Conservation (phyloP, 2,888 invertebrate genomes). For the Scaptomyza polygonia region DNA sequence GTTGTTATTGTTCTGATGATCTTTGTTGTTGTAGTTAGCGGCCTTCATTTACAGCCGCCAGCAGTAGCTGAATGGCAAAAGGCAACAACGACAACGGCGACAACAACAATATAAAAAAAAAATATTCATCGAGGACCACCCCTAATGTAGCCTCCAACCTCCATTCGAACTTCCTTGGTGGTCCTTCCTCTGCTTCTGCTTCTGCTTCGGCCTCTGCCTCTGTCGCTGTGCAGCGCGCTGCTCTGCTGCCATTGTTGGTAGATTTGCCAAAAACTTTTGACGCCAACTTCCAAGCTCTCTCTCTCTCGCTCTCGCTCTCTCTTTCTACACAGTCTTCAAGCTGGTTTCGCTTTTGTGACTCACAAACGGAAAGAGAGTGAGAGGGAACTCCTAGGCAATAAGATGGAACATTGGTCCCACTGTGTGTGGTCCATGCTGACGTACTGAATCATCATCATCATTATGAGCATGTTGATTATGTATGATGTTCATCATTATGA, state of each 20-base stretch:
- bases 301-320: background rate
- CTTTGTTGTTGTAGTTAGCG: slow-evolving; percentile 21
- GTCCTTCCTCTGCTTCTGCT: slow-evolving; percentile 43
- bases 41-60: slow-evolving; percentile 65
- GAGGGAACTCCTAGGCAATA: slow-evolving; percentile 68
- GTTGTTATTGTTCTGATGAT: slow-evolving; percentile 4
- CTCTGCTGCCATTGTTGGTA: slow-evolving; percentile 57
- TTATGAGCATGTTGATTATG: slow-evolving; percentile 7
- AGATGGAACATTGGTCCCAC: slow-evolving; percentile 23
- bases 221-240: background rate
- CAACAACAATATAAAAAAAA: slow-evolving; percentile 17
- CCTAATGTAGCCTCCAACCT: slow-evolving; percentile 61
- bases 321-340: slow-evolving; percentile 6
- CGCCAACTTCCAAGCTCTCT: slow-evolving; percentile 37
- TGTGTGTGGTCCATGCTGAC: slow-evolving; percentile 73
- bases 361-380: slow-evolving; percentile 30
- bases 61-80: slow-evolving; percentile 34
- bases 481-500: slow-evolving; percentile 48
- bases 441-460: slow-evolving; percentile 65
- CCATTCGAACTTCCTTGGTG: slow-evolving; percentile 54
- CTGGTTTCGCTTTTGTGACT: slow-evolving; percentile 55
- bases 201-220: too few species aligned
- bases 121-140: slow-evolving; percentile 70
- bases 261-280: slow-evolving; percentile 74
- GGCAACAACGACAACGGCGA: slow-evolving; percentile 4